Evolutionary conservation across 2,113 vertebrate species (phyloP), one percentile per base, ranked within the genome.

Genomic region (Macheiramphus alcinus): DNA sequence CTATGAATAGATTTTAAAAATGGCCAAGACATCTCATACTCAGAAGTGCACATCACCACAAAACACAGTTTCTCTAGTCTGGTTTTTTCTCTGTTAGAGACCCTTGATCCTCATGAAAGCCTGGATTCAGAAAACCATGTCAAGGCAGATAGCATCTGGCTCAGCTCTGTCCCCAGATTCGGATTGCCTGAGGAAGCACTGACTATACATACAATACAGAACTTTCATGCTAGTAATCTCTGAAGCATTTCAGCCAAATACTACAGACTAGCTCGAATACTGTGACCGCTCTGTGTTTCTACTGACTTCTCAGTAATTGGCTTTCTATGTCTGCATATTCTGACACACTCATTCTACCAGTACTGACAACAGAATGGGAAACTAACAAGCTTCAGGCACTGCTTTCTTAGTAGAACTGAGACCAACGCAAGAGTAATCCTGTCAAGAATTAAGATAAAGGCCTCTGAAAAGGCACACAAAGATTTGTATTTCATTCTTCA

Each of bases 181-280:
- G 47, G 59, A 80, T 1, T 80, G 93, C 87, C 84, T 3, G 52
- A 88, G 78, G 91, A 97, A 80, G 73, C 76, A 66, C 65, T 95
- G 68, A 61, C 65, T 62, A 91, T 38, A 86, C 84, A 81, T 62
- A 95, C 94, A 89, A 96, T 76, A 50, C 71, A 80, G 59, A 95
- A 89, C 83, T 96, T 96, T 93, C 80, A 92, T 67, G 50, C 76
- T 78, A 86, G 70, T 73, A 19, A 92, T 80, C 70, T 88, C 58
- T 63, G 29, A 97, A 40, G 50, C 59, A 92, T 86, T 96, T 94
- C 82, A 71, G 82, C 40, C 92, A 93, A 94, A 76, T 40, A 89
- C 85, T 34, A 76, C 78, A 96, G 75, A 50, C 95, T 23, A 52
- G 65, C 43, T 71, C 80, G 58, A 94, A 91, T 52, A 88, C 90